Evolutionary conservation across 2,888 invertebrate species (phyloP), one percentile per base, ranked within the genome.

Genomic region (Eucera pruinosa): DNA sequence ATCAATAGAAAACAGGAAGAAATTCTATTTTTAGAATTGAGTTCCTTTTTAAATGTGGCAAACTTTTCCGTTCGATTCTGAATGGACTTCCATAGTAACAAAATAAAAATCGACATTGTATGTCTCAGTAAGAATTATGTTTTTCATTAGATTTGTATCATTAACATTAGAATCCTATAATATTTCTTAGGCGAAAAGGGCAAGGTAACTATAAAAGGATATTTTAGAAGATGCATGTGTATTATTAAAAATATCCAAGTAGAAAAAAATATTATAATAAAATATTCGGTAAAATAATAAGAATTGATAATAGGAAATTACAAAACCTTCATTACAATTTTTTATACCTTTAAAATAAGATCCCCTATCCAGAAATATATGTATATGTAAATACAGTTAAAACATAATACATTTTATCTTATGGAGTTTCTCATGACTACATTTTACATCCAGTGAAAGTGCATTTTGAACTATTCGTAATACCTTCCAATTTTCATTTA

Each of bases 1-100:
- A 41, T n/a, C 36, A 13, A 55, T 27, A 25, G 43, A 25, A 20
- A 33, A 75, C 11, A 52, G 57, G 27, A 62, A 52, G 15, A 43
- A 47, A 33, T 43, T 57, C 43, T 39, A 41, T 55, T 50, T 55
- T 36, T 47, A 30, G 33, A 45, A 43, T 39, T 18, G 20, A 33
- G 0, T 47, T 60, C 6, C 6, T 55, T 58, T 45, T 58, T 11
- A 13, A 43, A 43, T 9, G n/a, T 13, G 27, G 7, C 18, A 15
- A 43, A 20, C 0, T n/a, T 30, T 47, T 13, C 13, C 15, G 3
- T 47, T 47, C 30, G 2, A 41, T 55, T 55, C 18, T 33, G n/a
- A 52, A 33, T 33, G 30, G 33, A 18, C 5, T 27, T 13, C 13
- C 13, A 4, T 23, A 11, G 13, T 3, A 13, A 4, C 25, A 23